Evolutionary conservation across 2,888 invertebrate genomes (phyloP).

Genomic region (Nomada lathburiana): DNA sequence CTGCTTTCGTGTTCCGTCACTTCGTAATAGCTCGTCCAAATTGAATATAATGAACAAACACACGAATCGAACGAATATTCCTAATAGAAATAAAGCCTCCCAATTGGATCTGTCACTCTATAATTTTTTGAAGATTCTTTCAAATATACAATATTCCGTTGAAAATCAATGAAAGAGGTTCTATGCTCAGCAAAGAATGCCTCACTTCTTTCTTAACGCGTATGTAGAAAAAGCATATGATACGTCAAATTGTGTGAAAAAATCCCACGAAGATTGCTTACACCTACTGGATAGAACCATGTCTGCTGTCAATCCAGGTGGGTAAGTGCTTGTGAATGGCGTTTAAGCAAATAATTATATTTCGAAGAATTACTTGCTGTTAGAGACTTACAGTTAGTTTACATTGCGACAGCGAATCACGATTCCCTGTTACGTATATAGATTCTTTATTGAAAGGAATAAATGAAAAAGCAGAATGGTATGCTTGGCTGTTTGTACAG

Average conservation of each 20-base stretch:
- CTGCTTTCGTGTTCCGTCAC: constrained; percentile 66
- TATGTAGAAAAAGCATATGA: constrained; percentile 10
- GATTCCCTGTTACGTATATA: constrained; percentile 39
- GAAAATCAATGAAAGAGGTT: neutral
- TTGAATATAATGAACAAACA: constrained; percentile 29
- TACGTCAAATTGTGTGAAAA: constrained; percentile 29
- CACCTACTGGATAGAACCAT: constrained; percentile 78
- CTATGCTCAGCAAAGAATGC: neutral
- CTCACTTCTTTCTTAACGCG: constrained; percentile 17
- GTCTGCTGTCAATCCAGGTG: constrained; percentile 82
- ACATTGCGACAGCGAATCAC: constrained; percentile 43
- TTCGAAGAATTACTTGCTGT: constrained; percentile 51
- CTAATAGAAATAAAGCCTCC: neutral
- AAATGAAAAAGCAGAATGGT: constrained; percentile 34
- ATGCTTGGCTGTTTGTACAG: constrained; percentile 55
- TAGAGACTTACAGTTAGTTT: constrained; percentile 50
- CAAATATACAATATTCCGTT: neutral
- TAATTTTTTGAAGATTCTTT: neutral
- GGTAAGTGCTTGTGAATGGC: constrained; percentile 79
- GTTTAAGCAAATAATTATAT: constrained; percentile 55
- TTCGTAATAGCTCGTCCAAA: constrained; percentile 53
- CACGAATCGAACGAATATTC: constrained; percentile 5
- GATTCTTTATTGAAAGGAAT: constrained; percentile 43
- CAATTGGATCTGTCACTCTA: neutral
- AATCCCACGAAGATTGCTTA: constrained; percentile 68